Conservation (phyloP, 2,113 vertebrate species). For the Porphyrio hochstetteri region DNA sequence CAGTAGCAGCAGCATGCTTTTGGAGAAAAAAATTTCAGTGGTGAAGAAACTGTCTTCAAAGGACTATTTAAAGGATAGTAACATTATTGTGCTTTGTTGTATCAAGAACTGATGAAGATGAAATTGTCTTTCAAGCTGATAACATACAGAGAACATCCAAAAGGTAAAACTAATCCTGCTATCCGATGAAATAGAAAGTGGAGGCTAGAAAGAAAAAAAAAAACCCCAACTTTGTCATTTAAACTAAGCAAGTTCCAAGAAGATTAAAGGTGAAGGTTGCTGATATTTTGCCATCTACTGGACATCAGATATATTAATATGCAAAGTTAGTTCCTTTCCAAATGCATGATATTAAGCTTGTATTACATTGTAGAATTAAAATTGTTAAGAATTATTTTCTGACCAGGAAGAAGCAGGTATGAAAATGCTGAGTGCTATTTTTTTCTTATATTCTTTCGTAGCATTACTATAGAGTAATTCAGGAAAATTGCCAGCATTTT, state of each 20-base stretch:
- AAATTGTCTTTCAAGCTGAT: slow-evolving; percentile 9
- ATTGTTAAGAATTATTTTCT: background rate
- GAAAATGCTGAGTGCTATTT: slow-evolving; percentile 23
- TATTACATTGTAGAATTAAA: background rate
- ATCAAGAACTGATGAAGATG: slow-evolving; percentile 47
- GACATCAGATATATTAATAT: background rate
- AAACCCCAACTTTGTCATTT: background rate
- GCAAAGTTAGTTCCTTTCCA: background rate
- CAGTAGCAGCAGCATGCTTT: slow-evolving; percentile 48
- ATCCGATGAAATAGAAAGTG: background rate
- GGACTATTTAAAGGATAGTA: slow-evolving; percentile 65
- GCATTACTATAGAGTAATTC: background rate
- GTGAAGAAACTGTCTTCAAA: slow-evolving; percentile 57
- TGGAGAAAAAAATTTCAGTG: slow-evolving; percentile 47
- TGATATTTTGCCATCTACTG: slow-evolving; percentile 50
- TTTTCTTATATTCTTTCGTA: background rate
- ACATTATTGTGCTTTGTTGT: background rate
- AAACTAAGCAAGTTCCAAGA: background rate
- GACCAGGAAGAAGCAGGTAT: background rate
- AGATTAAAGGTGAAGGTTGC: background rate
- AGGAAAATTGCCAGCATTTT: background rate
- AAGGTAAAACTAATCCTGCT: slow-evolving; percentile 21
- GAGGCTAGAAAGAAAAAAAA: background rate
- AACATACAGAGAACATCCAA: slow-evolving; percentile 13
- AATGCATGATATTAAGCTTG: background rate